Conservation (phyloP, 2,797 vertebrate genomes). For the Coluber constrictor region DNA sequence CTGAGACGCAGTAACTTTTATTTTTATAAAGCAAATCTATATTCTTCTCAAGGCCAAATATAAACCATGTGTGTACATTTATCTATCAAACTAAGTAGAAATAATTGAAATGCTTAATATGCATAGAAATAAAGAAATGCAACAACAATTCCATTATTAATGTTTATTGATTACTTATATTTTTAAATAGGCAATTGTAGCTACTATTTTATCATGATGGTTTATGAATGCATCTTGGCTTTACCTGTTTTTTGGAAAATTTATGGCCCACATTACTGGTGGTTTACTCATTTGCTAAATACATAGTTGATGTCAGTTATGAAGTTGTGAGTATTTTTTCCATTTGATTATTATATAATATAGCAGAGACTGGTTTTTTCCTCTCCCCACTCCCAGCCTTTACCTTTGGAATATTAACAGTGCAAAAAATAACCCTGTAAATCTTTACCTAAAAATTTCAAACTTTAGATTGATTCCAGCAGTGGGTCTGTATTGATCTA, state of each 20-base stretch:
- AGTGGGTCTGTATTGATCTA: constrained; percentile 76
- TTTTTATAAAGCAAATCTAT: constrained; percentile 69
- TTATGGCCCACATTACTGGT: constrained; percentile 65
- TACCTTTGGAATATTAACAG: constrained; percentile 71
- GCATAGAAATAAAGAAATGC: constrained; percentile 73
- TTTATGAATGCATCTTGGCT: constrained; percentile 67
- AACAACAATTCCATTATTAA: constrained; percentile 75
- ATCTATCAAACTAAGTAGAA: constrained; percentile 78
- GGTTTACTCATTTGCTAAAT: constrained; percentile 64
- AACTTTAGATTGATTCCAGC: constrained; percentile 82
- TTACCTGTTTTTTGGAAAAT: constrained; percentile 75
- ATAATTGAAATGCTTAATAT: constrained; percentile 80
- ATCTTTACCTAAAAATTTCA: constrained; percentile 83
- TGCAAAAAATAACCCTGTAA: constrained; percentile 75
- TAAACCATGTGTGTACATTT: constrained; percentile 70
- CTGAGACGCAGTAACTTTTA: constrained; percentile 72
- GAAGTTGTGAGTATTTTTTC: constrained; percentile 67
- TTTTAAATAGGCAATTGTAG: constrained; percentile 69
- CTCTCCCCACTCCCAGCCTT: constrained; percentile 28
- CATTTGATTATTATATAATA: constrained; percentile 73
- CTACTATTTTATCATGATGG: constrained; percentile 67
- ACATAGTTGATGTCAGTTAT: constrained; percentile 67
- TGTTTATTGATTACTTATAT: constrained; percentile 78
- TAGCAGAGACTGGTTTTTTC: constrained; percentile 56
- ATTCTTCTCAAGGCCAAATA: constrained; percentile 60